A percentile compares a stretch with the other conserved stretches of the same genome.
Conservation (phyloP, 2,113 vertebrate species). For the Phycodurus eques region DNA sequence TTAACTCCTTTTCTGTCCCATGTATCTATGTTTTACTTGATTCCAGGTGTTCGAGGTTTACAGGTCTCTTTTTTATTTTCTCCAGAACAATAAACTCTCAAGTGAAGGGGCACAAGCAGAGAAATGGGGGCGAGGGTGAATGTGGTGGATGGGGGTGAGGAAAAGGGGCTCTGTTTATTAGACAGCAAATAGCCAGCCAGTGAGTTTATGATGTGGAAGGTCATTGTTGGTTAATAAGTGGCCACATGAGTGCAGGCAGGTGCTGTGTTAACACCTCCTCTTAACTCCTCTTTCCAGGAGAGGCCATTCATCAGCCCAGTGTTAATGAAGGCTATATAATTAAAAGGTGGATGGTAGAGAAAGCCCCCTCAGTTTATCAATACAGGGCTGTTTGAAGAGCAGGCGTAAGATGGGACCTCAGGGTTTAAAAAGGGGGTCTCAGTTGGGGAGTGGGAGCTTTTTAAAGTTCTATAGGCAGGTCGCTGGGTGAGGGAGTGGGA, state of each 20-base stretch:
- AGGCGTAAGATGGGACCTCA: conserved; percentile 47
- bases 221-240: conserved; percentile 84
- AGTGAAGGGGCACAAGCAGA: conserved; percentile 53
- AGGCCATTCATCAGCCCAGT: conserved; percentile 75
- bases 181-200: conserved; percentile 76
- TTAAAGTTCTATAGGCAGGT: conserved; percentile 41
- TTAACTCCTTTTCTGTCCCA: conserved; percentile 62
- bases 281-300: conserved; percentile 69
- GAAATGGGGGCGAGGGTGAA: conserved; percentile 6
- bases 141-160: conserved; percentile 5
- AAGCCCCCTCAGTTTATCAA: conserved; percentile 69
- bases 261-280: conserved; percentile 82
- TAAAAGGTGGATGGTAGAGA: conserved; percentile 74
- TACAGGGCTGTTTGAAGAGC: conserved; percentile 73
- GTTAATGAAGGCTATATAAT: conserved; percentile 77
- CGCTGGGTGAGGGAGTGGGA: conserved; percentile 34
- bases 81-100: conserved; percentile 73
- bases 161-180: conserved; percentile 74
- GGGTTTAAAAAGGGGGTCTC: conserved; percentile 38
- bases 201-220: conserved; percentile 80
- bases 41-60: conserved; percentile 76
- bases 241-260: conserved; percentile 78
- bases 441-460: conserved; percentile 36
- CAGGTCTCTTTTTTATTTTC: conserved; percentile 64
- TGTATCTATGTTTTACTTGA: conserved; percentile 67